Evolutionary conservation across 2,113 vertebrate genomes (phyloP), one percentile per base, ranked within the genome.

Genomic region (Boleophthalmus pectinirostris): DNA sequence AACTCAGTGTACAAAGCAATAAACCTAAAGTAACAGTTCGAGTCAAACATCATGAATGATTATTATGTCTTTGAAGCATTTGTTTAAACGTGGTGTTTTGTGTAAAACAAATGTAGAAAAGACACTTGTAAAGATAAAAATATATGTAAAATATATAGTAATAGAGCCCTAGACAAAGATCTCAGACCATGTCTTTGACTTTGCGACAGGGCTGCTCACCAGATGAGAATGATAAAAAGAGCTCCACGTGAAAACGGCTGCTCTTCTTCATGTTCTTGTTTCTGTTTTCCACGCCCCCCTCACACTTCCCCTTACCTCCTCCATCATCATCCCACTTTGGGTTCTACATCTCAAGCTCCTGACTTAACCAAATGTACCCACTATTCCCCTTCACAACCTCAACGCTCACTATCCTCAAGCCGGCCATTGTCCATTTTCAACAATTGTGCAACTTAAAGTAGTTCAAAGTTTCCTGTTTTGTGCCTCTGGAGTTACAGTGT

Each of bases 1-100:
- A 69, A 93, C 95, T 92, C 94, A 95, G 94, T 98, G 96, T 96
- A 97, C 96, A 95, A 95, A 98, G 97, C 97, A 98, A 98, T 99
- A 94, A 95, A 94, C 93, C 89, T 87, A 90, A 89, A 89, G 94
- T 93, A 95, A 94, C 89, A 92, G 90, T 90, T 91, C 87, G 87
- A 85, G 75, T 92, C 86, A 73, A 63, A 76, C 64, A 72, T 90
- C 85, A 88, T 72, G 65, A 84, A 89, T 93, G 93, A 86, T 86
- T 94, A 93, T 93, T 66, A 92, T 92, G 92, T 89, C 89, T 91
- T 91, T 56, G 68, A 85, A 65, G 61, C 74, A 75, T 89, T 88
- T 82, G 70, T 85, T 88, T 56, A 64, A 88, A 88, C 91, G 90
- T 94, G 72, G 84, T 94, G 89, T 83, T 91, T 93, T 93, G 90